phyloP scores from a whole-genome alignment of 2,113 vertebrate species.

The Mus spicilegus region DNA sequence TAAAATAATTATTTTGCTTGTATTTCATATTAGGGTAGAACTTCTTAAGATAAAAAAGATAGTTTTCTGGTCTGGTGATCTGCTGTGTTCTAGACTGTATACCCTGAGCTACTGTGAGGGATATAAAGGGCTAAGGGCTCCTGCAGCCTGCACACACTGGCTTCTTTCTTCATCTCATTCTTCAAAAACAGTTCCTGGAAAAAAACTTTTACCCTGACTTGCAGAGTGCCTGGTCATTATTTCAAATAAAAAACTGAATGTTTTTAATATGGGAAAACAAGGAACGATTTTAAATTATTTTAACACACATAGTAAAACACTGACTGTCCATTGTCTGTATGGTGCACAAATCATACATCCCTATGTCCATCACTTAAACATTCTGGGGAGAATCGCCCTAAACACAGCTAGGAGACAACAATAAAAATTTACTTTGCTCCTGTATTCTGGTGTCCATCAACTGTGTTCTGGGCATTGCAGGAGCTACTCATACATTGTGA shows the following conservation, averaged over 20 bases:
- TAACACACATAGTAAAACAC: neutral
- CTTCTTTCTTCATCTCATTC: neutral
- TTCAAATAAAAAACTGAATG: neutral
- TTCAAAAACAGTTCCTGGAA: neutral
- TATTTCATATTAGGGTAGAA: neutral
- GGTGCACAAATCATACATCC: neutral
- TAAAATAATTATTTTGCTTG: neutral
- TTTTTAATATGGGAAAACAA: conserved; percentile 17
- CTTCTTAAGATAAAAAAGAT: neutral
- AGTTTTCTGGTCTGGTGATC: neutral
- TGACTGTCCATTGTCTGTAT: neutral
- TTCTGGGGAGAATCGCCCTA: neutral
- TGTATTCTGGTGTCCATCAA: neutral
- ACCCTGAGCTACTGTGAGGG: neutral
- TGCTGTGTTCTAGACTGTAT: neutral
- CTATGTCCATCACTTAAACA: neutral
- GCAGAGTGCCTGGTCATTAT: neutral
- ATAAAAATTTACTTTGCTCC: neutral
- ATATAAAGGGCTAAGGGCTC: neutral
- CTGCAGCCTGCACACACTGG: neutral
- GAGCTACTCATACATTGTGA: neutral
- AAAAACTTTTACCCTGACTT: neutral
- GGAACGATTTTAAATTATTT: neutral
- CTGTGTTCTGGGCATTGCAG: neutral
- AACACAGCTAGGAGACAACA: neutral